These are phyloP conservation scores for Alfaro cultratus DNA, from an alignment of 2,797 vertebrate species.

Conservation along the genomic window DNA sequence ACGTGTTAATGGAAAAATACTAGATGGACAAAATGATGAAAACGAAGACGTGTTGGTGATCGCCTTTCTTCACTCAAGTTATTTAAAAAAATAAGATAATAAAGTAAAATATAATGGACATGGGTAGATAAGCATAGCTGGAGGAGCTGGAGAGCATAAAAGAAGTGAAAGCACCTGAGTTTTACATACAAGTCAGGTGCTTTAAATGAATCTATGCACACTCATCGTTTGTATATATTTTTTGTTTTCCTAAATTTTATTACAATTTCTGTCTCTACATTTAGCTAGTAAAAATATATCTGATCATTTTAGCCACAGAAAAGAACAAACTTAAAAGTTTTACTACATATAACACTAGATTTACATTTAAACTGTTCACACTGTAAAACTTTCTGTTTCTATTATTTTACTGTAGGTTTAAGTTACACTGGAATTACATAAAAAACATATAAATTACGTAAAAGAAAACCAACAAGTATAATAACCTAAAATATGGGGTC, in stretches of 20 bases:
- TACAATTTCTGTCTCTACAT: background rate
- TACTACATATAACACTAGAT: background rate
- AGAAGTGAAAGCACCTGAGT: background rate
- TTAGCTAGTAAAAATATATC: background rate
- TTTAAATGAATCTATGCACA: background rate
- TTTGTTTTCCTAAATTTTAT: background rate
- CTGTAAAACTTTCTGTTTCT: background rate
- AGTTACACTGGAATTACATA: background rate
- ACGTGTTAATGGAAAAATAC: slow-evolving; percentile 66
- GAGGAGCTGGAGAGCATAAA: background rate
- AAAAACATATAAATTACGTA: background rate
- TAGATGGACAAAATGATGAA: slow-evolving; percentile 16
- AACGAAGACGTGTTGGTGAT: slow-evolving; percentile 8
- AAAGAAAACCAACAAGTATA: background rate
- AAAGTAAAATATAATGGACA: background rate
- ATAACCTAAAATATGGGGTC: slow-evolving; percentile 16
- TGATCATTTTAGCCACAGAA: background rate
- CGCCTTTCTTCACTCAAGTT: background rate
- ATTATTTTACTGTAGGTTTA: background rate
- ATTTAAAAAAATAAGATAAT: background rate
- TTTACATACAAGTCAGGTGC: background rate
- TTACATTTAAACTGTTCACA: background rate
- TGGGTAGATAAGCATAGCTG: background rate
- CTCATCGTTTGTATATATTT: background rate
- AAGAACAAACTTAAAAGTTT: background rate